Evolutionary conservation across 2,888 invertebrate species (phyloP).

Genomic region (Rotaria sp.): DNA sequence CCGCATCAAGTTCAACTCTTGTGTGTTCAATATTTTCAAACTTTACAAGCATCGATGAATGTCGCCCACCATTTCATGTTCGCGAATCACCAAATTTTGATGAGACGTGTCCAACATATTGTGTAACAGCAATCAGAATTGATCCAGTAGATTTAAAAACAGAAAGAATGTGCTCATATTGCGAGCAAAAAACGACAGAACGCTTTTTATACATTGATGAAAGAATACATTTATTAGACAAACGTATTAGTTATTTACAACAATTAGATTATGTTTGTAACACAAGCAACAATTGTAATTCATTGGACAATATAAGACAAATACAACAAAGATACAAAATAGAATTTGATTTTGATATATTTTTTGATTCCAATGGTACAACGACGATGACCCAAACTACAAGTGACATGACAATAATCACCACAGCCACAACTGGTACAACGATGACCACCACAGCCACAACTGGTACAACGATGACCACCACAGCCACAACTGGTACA

Average conservation of each 20-base stretch:
- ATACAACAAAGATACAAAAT: constrained; percentile 6
- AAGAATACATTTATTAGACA: neutral
- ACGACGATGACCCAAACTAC: neutral
- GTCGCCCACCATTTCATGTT: neutral
- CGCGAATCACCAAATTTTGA: neutral
- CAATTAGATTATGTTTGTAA: neutral
- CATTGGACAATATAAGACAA: neutral
- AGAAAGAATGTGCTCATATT: neutral
- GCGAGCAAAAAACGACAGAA: neutral
- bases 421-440: too few relatives aligned
- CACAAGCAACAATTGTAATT: neutral
- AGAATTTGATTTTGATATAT: neutral
- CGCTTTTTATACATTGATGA: neutral
- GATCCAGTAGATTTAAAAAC: neutral
- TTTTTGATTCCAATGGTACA: neutral
- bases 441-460: too few relatives aligned
- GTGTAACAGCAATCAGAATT: neutral
- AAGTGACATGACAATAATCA: too few relatives aligned
- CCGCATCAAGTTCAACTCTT: neutral
- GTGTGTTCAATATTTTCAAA: neutral
- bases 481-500: too few relatives aligned
- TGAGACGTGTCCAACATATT: neutral
- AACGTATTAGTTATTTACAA: constrained; percentile 5
- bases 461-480: too few relatives aligned
- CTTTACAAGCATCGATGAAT: neutral